Evolutionary conservation across 2,797 vertebrate genomes (phyloP), one percentile per base, ranked within the genome.

Genomic region (Oreonectes daqikongensis): DNA sequence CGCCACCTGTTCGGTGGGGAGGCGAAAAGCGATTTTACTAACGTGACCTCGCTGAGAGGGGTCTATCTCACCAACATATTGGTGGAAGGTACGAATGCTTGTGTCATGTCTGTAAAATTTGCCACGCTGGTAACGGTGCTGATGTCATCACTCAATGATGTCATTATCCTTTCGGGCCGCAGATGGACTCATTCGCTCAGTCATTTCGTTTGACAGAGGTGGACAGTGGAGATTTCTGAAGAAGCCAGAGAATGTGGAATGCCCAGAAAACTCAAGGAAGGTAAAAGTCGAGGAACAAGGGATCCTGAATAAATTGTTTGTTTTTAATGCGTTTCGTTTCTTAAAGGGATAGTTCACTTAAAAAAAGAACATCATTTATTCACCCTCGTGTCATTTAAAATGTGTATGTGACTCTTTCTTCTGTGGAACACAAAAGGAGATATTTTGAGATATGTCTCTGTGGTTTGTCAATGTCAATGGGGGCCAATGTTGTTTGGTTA

Each of bases 51-150:
- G 0, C 79, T 94, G 68, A 87, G 92, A 79, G 94, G 94, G 63
- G 93, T 92, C 26, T 94, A 94, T 84, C 91, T 94, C 60, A 94
- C 94, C 0, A 94, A 94, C 40, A 88, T 89, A 66, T 85, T 94
- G 8, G 90, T 92, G 15, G 64, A 90, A 6, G 93, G 94, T 94
- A 84, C 0, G 35, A 11, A 28, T 42, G 50, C 18, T 40, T 44
- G 12, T 55, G 35, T 50, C 4, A 67, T 11, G 3, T 24, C 18
- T 12, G 22, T 67, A 12, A 18, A 30, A 55, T 4, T 14, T 24
- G n/a, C 52, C 15, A 63, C 5, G 11, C 17, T 10, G 64, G 46
- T 53, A 40, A 12, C 4, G 0, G 46, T n/a, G 14, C 17, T 40
- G 32, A 74, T 53, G 22, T 53, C 48, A 66, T 66, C 1, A n/a